Conservation (phyloP, 2,113 vertebrate genomes). For the Gopherus evgoodei region DNA sequence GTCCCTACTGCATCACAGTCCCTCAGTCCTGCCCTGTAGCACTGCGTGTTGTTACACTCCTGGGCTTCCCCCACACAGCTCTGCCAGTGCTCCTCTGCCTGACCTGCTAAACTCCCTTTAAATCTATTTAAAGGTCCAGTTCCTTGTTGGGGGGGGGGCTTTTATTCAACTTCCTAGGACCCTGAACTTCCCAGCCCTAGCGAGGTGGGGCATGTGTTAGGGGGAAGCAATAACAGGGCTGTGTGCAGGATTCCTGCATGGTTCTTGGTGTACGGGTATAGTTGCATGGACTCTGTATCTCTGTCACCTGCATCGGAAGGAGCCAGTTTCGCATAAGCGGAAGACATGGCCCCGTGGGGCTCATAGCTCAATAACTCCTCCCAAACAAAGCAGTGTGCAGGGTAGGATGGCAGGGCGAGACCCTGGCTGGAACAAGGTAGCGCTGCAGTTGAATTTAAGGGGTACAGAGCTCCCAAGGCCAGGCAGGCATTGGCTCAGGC, state of each 20-base stretch:
- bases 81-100: not conserved
- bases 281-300: not conserved
- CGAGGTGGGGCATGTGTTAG: too few species aligned
- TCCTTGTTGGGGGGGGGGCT: not conserved
- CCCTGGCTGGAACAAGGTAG: not conserved
- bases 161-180: not conserved
- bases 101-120: not conserved
- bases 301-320: not conserved
- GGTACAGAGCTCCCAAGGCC: accelerated
- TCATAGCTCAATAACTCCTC: too few species aligned
- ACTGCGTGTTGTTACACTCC: not conserved
- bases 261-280: too few species aligned
- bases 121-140: not conserved
- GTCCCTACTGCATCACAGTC: too few species aligned
- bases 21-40: not conserved
- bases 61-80: not conserved
- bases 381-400: too few species aligned
- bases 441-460: not conserved
- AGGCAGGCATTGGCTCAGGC: not conserved
- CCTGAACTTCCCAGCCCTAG: not conserved
- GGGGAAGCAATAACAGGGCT: not conserved
- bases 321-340: not conserved
- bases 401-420: not conserved
- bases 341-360: not conserved
- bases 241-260: not conserved